Evolutionary conservation across 2,797 vertebrate genomes (phyloP).

Genomic region (Lates japonicus): DNA sequence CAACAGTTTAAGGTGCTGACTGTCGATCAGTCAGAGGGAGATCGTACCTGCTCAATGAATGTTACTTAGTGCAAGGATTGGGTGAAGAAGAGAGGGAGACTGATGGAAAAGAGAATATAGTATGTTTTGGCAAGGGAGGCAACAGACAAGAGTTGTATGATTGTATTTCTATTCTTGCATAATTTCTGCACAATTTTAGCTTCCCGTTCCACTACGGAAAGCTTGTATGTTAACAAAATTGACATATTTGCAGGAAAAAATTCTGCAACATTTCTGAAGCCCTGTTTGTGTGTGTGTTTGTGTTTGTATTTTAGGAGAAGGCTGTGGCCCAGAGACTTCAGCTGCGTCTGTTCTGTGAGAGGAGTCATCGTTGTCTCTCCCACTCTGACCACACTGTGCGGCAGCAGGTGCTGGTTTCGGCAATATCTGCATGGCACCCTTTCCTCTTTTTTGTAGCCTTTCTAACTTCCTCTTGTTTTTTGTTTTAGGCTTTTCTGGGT

Average conservation of each 20-base stretch:
- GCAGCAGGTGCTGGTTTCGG: slow-evolving; percentile 85
- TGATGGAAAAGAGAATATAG: background rate
- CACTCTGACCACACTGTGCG: slow-evolving; percentile 83
- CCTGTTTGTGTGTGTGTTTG: slow-evolving; percentile 7
- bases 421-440: fast-evolving
- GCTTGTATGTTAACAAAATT: background rate
- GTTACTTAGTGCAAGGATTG: background rate
- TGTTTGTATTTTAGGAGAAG: slow-evolving; percentile 82
- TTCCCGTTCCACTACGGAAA: background rate
- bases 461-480: background rate
- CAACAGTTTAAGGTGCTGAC: too few species aligned
- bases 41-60: too few species aligned
- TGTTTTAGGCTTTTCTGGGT: slow-evolving; percentile 88
- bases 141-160: too few species aligned
- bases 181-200: background rate
- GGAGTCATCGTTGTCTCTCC: slow-evolving; percentile 85
- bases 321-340: slow-evolving; percentile 84
- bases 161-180: background rate
- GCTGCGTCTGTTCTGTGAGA: slow-evolving; percentile 87
- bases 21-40: too few species aligned
- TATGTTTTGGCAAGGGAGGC: background rate
- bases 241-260: background rate
- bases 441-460: fast-evolving
- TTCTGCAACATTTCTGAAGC: background rate
- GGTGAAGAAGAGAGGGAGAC: too few species aligned